phyloP scores from a whole-genome alignment of 2,113 vertebrate species.

The Pterophyllum scalare region DNA sequence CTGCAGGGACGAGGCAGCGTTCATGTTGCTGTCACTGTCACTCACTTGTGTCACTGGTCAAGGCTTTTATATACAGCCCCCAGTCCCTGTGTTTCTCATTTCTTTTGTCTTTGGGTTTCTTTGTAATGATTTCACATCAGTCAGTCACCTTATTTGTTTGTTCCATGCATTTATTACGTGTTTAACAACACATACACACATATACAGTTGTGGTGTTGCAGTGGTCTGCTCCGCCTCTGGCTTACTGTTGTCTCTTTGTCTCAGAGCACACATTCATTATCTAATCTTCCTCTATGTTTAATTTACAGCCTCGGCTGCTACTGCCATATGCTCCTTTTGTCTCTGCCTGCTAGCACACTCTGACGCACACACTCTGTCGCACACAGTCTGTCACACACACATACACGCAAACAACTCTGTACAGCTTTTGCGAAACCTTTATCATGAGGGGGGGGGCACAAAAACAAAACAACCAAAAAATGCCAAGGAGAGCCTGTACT shows the following conservation, averaged over 20 bases:
- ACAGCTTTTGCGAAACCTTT: conserved; percentile 45
- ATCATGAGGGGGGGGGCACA: neutral
- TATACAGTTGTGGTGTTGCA: conserved; percentile 28
- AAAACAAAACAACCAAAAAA: conserved; percentile 47
- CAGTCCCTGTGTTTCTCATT: neutral
- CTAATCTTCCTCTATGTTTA: conserved; percentile 90
- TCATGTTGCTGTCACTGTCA: conserved; percentile 5
- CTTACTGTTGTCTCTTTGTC: conserved; percentile 80
- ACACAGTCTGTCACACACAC: conserved; percentile 21
- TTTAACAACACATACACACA: conserved; percentile 16
- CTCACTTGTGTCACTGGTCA: conserved; percentile 14
- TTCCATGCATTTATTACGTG: conserved; percentile 38
- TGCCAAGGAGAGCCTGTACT: conserved; percentile 49
- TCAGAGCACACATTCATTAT: conserved; percentile 86
- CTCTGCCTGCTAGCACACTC: conserved; percentile 59
- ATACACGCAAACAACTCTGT: conserved; percentile 6
- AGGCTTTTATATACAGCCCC: neutral
- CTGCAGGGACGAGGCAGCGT: neutral
- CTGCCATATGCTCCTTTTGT: conserved; percentile 89
- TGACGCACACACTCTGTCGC: conserved; percentile 8
- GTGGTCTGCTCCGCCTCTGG: conserved; percentile 66
- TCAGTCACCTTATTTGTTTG: conserved; percentile 37
- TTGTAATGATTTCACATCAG: conserved; percentile 7
- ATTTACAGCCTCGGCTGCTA: conserved; percentile 86
- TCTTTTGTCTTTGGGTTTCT: conserved; percentile 6